Evolutionary conservation across 2,113 vertebrate genomes (phyloP).

Genomic region (Eublepharis macularius): DNA sequence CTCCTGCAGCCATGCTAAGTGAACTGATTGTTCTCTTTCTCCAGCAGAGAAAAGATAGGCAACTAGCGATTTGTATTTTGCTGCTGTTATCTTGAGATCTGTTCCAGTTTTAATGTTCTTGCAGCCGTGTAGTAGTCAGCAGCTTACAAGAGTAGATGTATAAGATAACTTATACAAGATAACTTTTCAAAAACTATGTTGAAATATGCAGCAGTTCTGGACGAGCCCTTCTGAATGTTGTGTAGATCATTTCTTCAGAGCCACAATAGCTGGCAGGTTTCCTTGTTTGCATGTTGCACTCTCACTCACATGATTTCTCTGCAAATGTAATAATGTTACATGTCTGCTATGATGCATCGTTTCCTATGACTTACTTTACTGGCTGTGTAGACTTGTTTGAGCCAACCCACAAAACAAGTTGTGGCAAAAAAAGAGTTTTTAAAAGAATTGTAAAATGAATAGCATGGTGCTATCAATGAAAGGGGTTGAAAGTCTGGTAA

Average conservation of each 20-base stretch:
- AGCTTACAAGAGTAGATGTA: background rate
- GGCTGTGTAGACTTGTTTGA: background rate
- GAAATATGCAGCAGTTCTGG: background rate
- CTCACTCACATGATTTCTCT: background rate
- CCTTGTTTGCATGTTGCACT: background rate
- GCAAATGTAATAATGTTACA: background rate
- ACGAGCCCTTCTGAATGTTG: background rate
- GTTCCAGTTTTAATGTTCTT: background rate
- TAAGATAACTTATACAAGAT: no score
- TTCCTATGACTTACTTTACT: background rate
- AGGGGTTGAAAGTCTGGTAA: background rate
- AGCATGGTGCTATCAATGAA: background rate
- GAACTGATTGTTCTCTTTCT: constrained; percentile 44
- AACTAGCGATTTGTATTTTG: constrained; percentile 34
- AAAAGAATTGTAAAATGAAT: background rate
- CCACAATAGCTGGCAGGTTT: background rate
- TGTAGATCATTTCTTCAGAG: background rate
- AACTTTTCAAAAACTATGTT: background rate
- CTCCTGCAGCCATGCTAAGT: constrained; percentile 38
- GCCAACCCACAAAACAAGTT: background rate
- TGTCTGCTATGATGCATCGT: background rate
- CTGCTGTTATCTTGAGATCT: constrained; percentile 21
- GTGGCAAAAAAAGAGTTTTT: background rate
- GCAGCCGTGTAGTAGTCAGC: background rate
- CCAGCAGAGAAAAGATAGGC: constrained; percentile 22